Evolutionary conservation across 2,888 invertebrate genomes (phyloP), one percentile per base, ranked within the genome.

Genomic region (Ophraella communa): DNA sequence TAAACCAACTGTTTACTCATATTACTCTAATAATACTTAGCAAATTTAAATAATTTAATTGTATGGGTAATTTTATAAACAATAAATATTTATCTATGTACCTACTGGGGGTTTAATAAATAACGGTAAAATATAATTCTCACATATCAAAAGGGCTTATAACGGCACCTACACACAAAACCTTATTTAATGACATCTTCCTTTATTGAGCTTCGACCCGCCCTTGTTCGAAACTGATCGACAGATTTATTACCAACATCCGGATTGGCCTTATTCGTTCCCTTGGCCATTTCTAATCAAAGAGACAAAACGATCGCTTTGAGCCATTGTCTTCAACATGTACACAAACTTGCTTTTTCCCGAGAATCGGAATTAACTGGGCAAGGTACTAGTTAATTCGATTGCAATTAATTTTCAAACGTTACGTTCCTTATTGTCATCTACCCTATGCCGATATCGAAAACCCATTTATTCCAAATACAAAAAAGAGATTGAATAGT

Each of bases 1-100:
- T n/a, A n/a, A n/a, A 24, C 24, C 24, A 24, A 74, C 73, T 11
- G 23, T 42, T 7, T 49, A 8, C n/a, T n/a, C n/a, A n/a, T n/a
- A n/a, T n/a, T n/a, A n/a, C n/a, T n/a, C n/a, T n/a, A n/a, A n/a
- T n/a, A n/a, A n/a, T n/a, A n/a, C n/a, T n/a, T n/a, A n/a, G n/a
- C n/a, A n/a, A n/a, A n/a, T n/a, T n/a, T n/a, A n/a, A n/a, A n/a
- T n/a, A n/a, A n/a, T n/a, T n/a, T n/a, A n/a, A n/a, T n/a, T n/a
- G n/a, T n/a, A n/a, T n/a, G n/a, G n/a, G n/a, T n/a, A n/a, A n/a
- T n/a, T n/a, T n/a, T n/a, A n/a, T n/a, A n/a, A n/a, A n/a, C n/a
- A n/a, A n/a, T n/a, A n/a, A n/a, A n/a, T n/a, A n/a, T n/a, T n/a
- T n/a, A n/a, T n/a, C n/a, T n/a, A n/a, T n/a, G n/a, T n/a, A n/a